These are phyloP conservation scores for Anniella stebbinsi DNA, from an alignment of 2,797 vertebrate species.

Conservation along the genomic window DNA sequence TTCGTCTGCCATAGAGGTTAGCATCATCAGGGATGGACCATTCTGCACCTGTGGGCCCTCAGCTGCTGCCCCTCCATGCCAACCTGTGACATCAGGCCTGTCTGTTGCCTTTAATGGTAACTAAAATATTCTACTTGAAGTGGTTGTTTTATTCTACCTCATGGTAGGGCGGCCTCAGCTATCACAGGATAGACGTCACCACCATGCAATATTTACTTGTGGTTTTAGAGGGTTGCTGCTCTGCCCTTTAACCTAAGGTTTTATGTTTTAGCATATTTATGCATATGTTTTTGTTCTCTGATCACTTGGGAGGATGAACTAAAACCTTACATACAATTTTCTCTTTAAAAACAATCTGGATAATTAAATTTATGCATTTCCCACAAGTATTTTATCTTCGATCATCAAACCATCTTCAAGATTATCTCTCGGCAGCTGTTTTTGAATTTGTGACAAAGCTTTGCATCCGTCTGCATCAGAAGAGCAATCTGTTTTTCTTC, in stretches of 20 bases:
- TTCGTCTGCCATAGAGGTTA: no score
- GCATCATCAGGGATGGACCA: no score
- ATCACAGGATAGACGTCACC: not conserved
- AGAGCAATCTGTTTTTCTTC: not conserved
- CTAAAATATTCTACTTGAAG: not conserved
- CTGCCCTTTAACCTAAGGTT: not conserved
- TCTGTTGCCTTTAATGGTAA: not conserved
- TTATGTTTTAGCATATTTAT: not conserved
- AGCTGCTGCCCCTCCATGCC: no score
- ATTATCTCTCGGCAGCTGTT: slow-evolving; percentile 16
- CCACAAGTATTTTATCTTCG: slow-evolving; percentile 12
- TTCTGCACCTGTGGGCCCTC: no score
- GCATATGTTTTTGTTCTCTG: not conserved
- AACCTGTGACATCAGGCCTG: no score
- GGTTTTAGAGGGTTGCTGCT: not conserved
- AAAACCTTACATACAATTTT: not conserved
- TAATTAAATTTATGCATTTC: slow-evolving; percentile 20
- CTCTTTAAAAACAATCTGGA: not conserved
- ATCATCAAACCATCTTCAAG: slow-evolving; percentile 20
- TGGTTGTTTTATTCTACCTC: not conserved
- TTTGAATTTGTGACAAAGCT: not conserved
- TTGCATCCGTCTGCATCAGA: not conserved
- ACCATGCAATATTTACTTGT: not conserved
- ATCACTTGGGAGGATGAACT: not conserved
- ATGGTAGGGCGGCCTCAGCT: not conserved